Evolutionary conservation across 1,140 invertebrate genomes (phyloP).

Genomic region (Pectinophora gossypiella): DNA sequence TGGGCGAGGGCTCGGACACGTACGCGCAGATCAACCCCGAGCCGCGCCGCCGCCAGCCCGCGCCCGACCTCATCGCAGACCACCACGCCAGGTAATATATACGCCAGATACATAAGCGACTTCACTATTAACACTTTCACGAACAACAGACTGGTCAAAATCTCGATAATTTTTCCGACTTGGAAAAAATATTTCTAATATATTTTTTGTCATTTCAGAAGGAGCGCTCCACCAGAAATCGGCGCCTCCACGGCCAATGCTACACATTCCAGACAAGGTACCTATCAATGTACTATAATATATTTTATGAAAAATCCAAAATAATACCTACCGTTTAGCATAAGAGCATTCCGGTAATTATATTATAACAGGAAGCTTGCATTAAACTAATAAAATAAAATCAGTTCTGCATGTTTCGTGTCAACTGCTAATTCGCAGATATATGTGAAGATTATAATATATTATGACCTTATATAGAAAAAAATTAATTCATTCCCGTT

Average conservation of each 20-base stretch:
- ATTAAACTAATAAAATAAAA: no score
- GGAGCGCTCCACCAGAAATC: constrained; percentile 59
- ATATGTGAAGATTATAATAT: no score
- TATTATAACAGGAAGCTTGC: no score
- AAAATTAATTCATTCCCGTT: no score
- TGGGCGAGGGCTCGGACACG: constrained; percentile 85
- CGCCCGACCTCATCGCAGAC: constrained; percentile 15
- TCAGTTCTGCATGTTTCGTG: no score
- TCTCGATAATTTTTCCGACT: neutral
- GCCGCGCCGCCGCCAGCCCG: constrained; percentile 34
- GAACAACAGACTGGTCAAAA: neutral
- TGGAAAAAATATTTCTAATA: no score
- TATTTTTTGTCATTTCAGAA: constrained; percentile 31
- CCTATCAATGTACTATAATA: no score
- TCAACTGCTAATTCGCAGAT: no score
- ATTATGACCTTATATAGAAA: no score
- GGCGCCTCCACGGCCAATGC: constrained; percentile 53
- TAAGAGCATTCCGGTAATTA: no score
- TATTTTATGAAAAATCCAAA: no score
- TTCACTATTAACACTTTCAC: neutral
- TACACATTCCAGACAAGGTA: constrained; percentile 85
- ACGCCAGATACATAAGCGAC: neutral
- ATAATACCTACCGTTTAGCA: no score
- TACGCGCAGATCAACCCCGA: constrained; percentile 90
- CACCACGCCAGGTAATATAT: constrained; percentile 21